Evolutionary conservation across 2,797 vertebrate species (phyloP).

Genomic region (Garrulus glandarius): DNA sequence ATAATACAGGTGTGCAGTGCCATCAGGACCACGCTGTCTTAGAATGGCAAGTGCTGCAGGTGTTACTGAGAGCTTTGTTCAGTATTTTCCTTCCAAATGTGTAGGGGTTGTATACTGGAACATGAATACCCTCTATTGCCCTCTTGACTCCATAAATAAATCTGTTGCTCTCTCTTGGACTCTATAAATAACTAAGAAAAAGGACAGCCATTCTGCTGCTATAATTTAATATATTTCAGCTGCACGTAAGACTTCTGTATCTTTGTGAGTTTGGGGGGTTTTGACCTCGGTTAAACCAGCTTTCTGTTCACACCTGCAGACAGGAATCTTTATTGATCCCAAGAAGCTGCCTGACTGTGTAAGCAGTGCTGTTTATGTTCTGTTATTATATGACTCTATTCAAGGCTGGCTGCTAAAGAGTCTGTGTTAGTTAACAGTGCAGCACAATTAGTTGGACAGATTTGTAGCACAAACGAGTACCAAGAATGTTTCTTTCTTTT

Average conservation of each 20-base stretch:
- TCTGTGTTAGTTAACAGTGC: not conserved
- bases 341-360: not conserved
- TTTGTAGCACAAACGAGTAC: rapidly evolving
- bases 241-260: not conserved
- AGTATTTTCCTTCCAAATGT: not conserved
- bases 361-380: not conserved
- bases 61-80: not conserved
- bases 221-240: not conserved
- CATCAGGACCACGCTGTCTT: not conserved
- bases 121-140: not conserved
- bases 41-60: not conserved
- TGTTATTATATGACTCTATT: not conserved
- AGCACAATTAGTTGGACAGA: not conserved
- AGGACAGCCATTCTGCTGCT: not conserved
- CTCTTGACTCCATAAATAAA: not conserved
- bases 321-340: not conserved
- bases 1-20: not conserved
- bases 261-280: not conserved
- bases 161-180: not conserved
- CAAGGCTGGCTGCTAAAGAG: not conserved
- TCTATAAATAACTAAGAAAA: not conserved
- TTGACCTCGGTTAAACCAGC: not conserved
- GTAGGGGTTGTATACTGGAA: not conserved
- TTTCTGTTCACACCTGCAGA: not conserved
- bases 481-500: not conserved